phyloP scores from a whole-genome alignment of 2,888 invertebrate species.

The Stenotaenia linearis region DNA sequence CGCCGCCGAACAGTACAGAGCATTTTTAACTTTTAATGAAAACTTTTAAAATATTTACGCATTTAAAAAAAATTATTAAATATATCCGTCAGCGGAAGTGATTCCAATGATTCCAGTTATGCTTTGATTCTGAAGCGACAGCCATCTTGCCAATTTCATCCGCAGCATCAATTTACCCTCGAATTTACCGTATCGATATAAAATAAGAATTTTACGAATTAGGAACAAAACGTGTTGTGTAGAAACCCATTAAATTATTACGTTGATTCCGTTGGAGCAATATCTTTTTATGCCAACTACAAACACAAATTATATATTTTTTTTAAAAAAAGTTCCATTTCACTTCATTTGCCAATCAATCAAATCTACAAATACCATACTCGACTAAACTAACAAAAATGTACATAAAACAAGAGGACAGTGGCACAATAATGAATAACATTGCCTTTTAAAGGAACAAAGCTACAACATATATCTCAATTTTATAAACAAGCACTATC shows the following conservation, averaged over 20 bases:
- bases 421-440: constrained; percentile 16
- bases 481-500: background rate
- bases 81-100: too few relatives aligned
- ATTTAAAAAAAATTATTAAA: too few relatives aligned
- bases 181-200: too few relatives aligned
- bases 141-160: too few relatives aligned
- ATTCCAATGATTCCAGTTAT: too few relatives aligned
- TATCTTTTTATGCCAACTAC: background rate
- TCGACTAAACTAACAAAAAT: constrained; percentile 24
- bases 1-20: too few relatives aligned
- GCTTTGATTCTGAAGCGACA: too few relatives aligned
- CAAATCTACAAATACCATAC: constrained; percentile 6
- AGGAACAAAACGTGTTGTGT: background rate
- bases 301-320: background rate
- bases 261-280: background rate
- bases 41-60: too few relatives aligned
- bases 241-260: background rate
- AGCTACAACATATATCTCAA: constrained; percentile 1
- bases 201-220: too few relatives aligned
- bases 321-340: background rate
- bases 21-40: too few relatives aligned
- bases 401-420: background rate
- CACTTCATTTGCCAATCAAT: constrained; percentile 23
- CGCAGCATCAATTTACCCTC: background rate
- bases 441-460: constrained; percentile 6